Base-by-base conservation (phyloP, 2,113 vertebrate species). In the Sinocyclocheilus grahami region DNA sequence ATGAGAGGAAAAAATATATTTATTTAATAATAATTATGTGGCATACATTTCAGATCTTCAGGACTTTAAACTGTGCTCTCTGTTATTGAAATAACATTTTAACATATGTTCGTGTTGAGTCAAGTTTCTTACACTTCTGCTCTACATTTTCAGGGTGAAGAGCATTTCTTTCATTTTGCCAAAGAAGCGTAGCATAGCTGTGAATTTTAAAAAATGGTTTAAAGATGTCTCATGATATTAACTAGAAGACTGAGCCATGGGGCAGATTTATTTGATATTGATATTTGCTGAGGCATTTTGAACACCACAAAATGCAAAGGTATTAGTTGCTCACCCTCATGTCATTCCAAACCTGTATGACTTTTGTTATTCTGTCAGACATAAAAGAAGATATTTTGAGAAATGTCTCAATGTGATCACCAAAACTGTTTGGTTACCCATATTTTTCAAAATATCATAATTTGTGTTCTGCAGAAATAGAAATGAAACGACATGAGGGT, bases 81-180 rank as follows among this genome's bases (percentile, higher is more conserved):
- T 58, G 10, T 51, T 39, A 13, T 60, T 60, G 11, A 79, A 79
- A 58, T 60, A 39, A 79, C n/a, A 62, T 62, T 79, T n/a, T 4
- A 18, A 9, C 14, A 48, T 79, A 63, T 67, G 79, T 51, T 24
- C 14, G 5, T 42, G 18, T 55, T 69, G 62, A 55, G 82, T 77
- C 39, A 67, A 51, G n/a, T 48, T 67, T 51, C 11, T 78, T 55
- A 42, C 37, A 69, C 30, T 46, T 69, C 42, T 85, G 75, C 65
- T 58, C 60, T 75, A 12, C 30, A 65, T 79, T 88, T 93, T 76
- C 90, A 99, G 98, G 89, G 90, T 97, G 78, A 99, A 99, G 90
- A 96, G 97, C 22, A n/a, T 62, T 62, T 62, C 22, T 62, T 62
- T 60, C 20, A 60, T 60, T 60, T 62, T 62, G 8, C 22, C 8